Evolutionary conservation across 2,888 invertebrate genomes (phyloP).

Genomic region (Zygogramma bicolorata): DNA sequence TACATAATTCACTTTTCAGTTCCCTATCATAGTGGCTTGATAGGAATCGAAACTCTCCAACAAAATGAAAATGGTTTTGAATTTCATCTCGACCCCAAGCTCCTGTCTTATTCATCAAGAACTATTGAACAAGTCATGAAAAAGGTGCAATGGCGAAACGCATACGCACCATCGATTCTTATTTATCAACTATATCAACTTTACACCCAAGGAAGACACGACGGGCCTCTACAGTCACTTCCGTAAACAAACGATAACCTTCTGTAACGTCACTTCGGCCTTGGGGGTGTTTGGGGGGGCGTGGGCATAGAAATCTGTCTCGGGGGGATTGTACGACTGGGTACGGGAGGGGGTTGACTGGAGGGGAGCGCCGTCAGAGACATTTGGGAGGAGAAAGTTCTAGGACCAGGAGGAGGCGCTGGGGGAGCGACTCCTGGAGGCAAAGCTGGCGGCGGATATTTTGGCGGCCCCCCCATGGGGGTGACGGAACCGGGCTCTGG

Average conservation of each 20-base stretch:
- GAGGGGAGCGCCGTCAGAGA: slow-evolving; percentile 45
- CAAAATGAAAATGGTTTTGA: no score
- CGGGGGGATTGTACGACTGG: slow-evolving; percentile 69
- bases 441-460: slow-evolving; percentile 64
- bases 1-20: no score
- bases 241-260: slow-evolving; percentile 64
- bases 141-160: no score
- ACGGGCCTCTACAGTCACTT: slow-evolving; percentile 60
- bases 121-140: no score
- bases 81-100: no score
- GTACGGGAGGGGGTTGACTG: slow-evolving; percentile 70
- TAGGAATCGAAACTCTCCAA: no score
- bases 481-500: slow-evolving; percentile 60
- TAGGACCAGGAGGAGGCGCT: slow-evolving; percentile 61
- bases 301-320: slow-evolving; percentile 65
- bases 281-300: slow-evolving; percentile 65
- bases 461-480: slow-evolving; percentile 62
- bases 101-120: no score
- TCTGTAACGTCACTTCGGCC: slow-evolving; percentile 64
- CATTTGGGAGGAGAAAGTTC: slow-evolving; percentile 60
- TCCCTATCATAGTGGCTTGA: no score
- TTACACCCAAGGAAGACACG: slow-evolving; percentile 64
- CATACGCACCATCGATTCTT: background rate
- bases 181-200: no score
- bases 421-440: slow-evolving; percentile 62